Percentiles rank a stretch among this genome's conserved stretches.
phyloP scores from a whole-genome alignment of 2,888 invertebrate species.

The Lucinisca nassula region DNA sequence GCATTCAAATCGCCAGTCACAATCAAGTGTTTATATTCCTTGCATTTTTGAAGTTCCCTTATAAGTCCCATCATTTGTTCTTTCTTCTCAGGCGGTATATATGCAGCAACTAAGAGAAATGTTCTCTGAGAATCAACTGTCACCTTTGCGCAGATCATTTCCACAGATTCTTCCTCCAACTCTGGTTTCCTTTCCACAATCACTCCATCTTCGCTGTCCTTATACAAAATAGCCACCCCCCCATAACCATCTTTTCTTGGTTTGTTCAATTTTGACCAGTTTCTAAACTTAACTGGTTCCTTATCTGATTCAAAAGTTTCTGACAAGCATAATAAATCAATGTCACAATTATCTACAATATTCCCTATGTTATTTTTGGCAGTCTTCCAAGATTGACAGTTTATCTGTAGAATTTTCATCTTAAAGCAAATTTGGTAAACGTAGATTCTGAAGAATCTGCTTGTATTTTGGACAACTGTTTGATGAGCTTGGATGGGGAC shows the following conservation, averaged over 20 bases:
- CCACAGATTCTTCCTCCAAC: not conserved
- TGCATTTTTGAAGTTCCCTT: not conserved
- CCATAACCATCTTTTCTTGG: not conserved
- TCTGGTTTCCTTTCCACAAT: not conserved
- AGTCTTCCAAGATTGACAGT: conserved; percentile 1
- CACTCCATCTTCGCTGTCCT: not conserved
- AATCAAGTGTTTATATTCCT: not conserved
- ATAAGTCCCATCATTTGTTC: not conserved
- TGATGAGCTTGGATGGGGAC: not conserved
- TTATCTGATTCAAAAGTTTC: not conserved
- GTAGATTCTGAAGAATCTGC: not conserved
- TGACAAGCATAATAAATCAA: not conserved
- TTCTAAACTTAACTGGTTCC: not conserved
- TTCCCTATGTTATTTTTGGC: not conserved
- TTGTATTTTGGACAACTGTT: not conserved
- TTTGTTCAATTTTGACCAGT: not conserved
- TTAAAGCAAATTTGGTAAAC: not conserved
- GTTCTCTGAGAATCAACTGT: not conserved
- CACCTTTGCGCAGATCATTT: not conserved
- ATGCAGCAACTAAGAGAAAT: not conserved
- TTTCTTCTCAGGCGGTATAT: not conserved
- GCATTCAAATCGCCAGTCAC: not conserved
- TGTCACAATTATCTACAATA: not conserved
- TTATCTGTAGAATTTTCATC: not conserved
- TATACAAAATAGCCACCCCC: not conserved